Evolutionary conservation across 1,140 invertebrate genomes (phyloP), one percentile per base, ranked within the genome.

Genomic region (Drosophila mauritiana): DNA sequence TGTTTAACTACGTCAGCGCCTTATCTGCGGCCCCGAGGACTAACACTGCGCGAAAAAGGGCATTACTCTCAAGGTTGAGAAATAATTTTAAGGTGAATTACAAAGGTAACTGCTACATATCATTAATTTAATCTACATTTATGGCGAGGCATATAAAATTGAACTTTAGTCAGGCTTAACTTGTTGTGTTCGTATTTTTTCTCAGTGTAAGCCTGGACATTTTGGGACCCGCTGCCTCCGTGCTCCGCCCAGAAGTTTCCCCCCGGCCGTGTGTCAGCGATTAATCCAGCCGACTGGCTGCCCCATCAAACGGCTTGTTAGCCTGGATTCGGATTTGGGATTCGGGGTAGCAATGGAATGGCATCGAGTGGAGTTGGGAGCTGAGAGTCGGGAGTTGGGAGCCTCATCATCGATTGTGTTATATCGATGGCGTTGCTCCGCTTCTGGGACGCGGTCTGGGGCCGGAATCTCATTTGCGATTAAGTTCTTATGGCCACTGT

Each of bases 1-100:
- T 91, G 88, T 91, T 91, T 91, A 91, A 90, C 88, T 91, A 88
- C 83, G 88, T 85, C 85, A 85, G 78, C 78, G 80, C 85, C 69
- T 90, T 89, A 85, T 90, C 78, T 78, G 64, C 39, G 49, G 54
- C 65, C 54, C 43, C 54, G 45, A 59, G 64, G 58, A 59, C 31
- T 36, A 17, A 17, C 70, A 59, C 46, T 31, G 31, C 7, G 31
- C 31, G 31, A 31, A 31, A 31, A 31, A 31, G 8, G 31, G 27
- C 1, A 8, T 10, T 3, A 0, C 31, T 31, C 10, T 31, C 1
- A 10, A 0, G 31, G 27, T 10, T 15, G n/a, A 25, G 15, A 61
- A 22, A 22, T 22, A 22, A 22, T 22, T 22, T 22, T 2, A 22
- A 22, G 20, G 20, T 22, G 20, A 22, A 22, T 22, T 22, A 22